Evolutionary conservation across 2,797 vertebrate species (phyloP), one percentile per base, ranked within the genome.

Genomic region (Eleutherodactylus coqui): DNA sequence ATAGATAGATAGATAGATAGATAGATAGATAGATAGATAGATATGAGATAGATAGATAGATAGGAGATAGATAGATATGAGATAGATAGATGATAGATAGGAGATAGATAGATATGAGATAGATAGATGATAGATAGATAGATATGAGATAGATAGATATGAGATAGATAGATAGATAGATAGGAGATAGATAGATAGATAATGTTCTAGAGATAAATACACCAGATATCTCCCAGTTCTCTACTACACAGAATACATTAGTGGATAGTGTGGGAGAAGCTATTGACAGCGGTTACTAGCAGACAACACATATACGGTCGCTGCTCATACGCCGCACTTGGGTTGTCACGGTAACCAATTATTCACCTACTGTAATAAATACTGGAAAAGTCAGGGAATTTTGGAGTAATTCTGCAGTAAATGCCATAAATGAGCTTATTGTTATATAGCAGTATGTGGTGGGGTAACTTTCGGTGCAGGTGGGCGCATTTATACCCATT

Each of bases 281-380:
- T 3, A n/a, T 27, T 24, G 51, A 24, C 38, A 19, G 55, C 43
- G 16, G 38, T 62, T 49, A 32, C 45, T 11, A 19, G 55, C 55
- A 34, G 58, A 79, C 55, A 29, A 49, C 43, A 4, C 29, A 21
- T 67, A 45, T 47, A 80, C 24, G 13, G 38, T 49, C 27, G 78
- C 62, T 80, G 78, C 78, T 80, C 78, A 47, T 67, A 43, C 19
- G 27, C 24, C 10, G 43, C 58, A n/a, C 60, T 64, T 27, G 0
- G 27, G 79, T 81, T 81, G 79, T 81, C 79, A n/a, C 27, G 79
- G 79, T 49, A 69, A 81, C 79, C 41, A 69, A 43, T 69, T 81
- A 69, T 51, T 67, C 60, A 32, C n/a, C 34, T 81, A 64, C 45
- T 51, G 47, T 45, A 67, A 47, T 64, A 49, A 81, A 81, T 43